phyloP scores from a whole-genome alignment of 2,797 vertebrate species.

The Rhinella marina region DNA sequence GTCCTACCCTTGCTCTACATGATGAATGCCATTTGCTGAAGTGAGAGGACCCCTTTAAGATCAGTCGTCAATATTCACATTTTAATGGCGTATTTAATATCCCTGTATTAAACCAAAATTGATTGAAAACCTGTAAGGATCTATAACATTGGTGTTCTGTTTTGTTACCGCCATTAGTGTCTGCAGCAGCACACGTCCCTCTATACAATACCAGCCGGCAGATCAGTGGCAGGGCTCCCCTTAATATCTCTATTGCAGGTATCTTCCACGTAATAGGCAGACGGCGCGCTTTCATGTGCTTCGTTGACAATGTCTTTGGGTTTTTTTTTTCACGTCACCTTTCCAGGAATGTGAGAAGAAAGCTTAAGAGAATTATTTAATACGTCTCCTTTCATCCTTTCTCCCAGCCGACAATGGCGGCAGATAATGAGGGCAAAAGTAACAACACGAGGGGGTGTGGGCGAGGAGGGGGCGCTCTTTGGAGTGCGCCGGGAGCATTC shows the following conservation, averaged over 20 bases:
- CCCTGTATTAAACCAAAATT: too few species aligned
- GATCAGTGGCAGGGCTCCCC: constrained; percentile 18
- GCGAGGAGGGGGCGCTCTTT: neutral
- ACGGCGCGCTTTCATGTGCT: constrained; percentile 37
- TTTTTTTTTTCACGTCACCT: constrained; percentile 30
- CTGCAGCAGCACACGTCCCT: neutral
- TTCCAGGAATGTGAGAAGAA: constrained; percentile 41
- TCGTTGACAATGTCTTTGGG: constrained; percentile 20
- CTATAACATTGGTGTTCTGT: neutral
- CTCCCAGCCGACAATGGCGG: constrained; percentile 39
- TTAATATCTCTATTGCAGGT: neutral
- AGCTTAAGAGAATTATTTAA: constrained; percentile 56
- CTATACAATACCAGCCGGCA: neutral
- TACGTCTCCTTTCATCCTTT: constrained; percentile 51
- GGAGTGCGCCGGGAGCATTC: constrained; percentile 13
- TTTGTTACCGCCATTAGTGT: neutral
- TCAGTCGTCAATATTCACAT: too few species aligned
- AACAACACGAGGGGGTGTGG: constrained; percentile 17
- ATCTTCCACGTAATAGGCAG: constrained; percentile 27
- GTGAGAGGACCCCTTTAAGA: too few species aligned
- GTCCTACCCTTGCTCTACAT: too few species aligned
- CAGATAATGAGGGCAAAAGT: constrained; percentile 55
- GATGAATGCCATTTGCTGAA: too few species aligned
- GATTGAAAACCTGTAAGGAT: neutral
- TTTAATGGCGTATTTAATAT: too few species aligned